Evolutionary conservation across 2,888 invertebrate species (phyloP).

Genomic region (Pachycephus smyrnensis): DNA sequence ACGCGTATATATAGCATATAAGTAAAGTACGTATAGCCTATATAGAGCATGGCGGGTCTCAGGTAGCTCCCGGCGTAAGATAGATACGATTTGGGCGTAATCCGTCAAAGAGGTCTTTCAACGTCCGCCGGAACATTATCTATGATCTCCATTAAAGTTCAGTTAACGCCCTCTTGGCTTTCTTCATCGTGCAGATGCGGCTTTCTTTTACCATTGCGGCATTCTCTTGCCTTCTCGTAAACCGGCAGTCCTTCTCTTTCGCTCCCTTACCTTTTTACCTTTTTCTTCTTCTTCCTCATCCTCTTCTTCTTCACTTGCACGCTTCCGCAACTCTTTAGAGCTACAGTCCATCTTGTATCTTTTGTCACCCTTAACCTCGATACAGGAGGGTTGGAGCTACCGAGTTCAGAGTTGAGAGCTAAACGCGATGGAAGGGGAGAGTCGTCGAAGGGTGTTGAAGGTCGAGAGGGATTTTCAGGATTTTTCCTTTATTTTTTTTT

Average conservation of each 20-base stretch:
- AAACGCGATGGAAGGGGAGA: neutral
- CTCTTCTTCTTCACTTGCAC: conserved; percentile 12
- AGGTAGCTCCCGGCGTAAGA: conserved; percentile 38
- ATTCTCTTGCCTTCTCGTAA: conserved; percentile 1
- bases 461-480: conserved; percentile 22
- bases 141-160: conserved; percentile 66
- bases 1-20: neutral
- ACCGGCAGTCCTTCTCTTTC: neutral
- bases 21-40: neutral
- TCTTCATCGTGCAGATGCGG: conserved; percentile 29
- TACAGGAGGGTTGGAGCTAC: neutral
- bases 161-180: conserved; percentile 65
- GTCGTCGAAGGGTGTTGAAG: neutral
- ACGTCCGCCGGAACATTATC: conserved; percentile 58
- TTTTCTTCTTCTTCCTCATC: conserved; percentile 22
- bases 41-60: conserved; percentile 16
- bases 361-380: neutral
- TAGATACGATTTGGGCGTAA: conserved; percentile 64
- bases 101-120: conserved; percentile 65
- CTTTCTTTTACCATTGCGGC: neutral
- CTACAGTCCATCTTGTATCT: neutral
- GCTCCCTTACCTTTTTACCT: conserved; percentile 17
- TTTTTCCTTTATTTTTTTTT: conserved; percentile 11
- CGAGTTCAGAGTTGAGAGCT: neutral
- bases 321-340: conserved; percentile 9